phyloP scores from a whole-genome alignment of 1,140 invertebrate genomes.

The Listronotus bonariensis region DNA sequence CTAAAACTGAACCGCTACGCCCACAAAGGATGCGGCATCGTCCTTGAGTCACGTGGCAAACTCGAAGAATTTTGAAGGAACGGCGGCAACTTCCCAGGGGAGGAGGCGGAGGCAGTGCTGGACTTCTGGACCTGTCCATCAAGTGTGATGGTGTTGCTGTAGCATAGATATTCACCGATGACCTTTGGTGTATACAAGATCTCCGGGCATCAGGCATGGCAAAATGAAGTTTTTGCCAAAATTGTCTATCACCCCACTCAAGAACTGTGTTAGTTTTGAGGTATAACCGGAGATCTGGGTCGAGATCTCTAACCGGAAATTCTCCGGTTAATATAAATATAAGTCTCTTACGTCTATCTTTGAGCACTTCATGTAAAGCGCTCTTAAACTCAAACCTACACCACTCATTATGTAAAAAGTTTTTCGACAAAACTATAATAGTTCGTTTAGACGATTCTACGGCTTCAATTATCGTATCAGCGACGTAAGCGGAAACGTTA shows the following conservation, averaged over 20 bases:
- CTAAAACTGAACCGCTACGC: slow-evolving; percentile 57
- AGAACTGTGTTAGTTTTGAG: slow-evolving; percentile 88
- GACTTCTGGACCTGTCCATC: slow-evolving; percentile 63
- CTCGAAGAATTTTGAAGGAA: slow-evolving; percentile 55
- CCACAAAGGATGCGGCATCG: slow-evolving; percentile 60
- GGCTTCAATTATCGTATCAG: slow-evolving; percentile 87
- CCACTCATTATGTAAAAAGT: slow-evolving; percentile 94
- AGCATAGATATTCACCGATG: slow-evolving; percentile 69
- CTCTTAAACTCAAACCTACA: slow-evolving; percentile 91
- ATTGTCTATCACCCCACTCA: slow-evolving; percentile 89
- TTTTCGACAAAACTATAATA: slow-evolving; percentile 87
- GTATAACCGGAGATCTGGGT: slow-evolving; percentile 86
- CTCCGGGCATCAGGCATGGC: slow-evolving; percentile 80
- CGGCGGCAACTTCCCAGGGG: slow-evolving; percentile 59
- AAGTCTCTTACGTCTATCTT: slow-evolving; percentile 77
- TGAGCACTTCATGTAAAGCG: slow-evolving; percentile 88
- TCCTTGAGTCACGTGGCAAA: slow-evolving; percentile 52
- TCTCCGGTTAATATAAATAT: slow-evolving; percentile 87
- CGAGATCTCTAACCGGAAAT: slow-evolving; percentile 81
- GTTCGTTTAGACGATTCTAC: slow-evolving; percentile 88
- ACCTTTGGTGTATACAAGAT: slow-evolving; percentile 63
- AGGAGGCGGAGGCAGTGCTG: slow-evolving; percentile 65
- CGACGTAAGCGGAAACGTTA: slow-evolving; percentile 80
- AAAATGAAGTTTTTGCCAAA: slow-evolving; percentile 93
- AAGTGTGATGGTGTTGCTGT: slow-evolving; percentile 49